Conservation (phyloP, 1,140 invertebrate species). For the Pygmarrhopalites habei region DNA sequence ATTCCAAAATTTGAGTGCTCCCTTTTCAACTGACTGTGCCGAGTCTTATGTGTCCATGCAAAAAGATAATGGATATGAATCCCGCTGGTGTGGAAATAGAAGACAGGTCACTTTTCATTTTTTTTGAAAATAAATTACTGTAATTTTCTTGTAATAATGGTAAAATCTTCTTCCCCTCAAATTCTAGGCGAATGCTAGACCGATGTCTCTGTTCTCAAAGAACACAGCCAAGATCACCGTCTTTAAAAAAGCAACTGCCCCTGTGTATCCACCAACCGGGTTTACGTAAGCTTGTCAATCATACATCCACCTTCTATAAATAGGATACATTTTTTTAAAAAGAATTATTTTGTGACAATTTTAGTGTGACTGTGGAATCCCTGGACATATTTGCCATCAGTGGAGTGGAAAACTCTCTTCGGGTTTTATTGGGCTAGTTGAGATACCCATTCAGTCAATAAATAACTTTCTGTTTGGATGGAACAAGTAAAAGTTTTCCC, state of each 20-base stretch:
- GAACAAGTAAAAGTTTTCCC: too few species aligned
- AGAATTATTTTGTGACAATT: too few species aligned
- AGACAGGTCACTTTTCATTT: slow-evolving; percentile 17
- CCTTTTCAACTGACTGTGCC: slow-evolving; percentile 29
- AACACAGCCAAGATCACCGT: background rate
- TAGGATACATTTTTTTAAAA: too few species aligned
- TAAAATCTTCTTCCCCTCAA: too few species aligned
- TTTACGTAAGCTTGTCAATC: too few species aligned
- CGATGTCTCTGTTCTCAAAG: slow-evolving; percentile 1
- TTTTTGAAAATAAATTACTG: too few species aligned
- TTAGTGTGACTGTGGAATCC: background rate
- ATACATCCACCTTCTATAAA: too few species aligned
- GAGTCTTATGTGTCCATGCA: slow-evolving; percentile 31
- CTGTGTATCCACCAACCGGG: background rate
- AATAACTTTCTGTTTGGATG: too few species aligned
- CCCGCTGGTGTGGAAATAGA: slow-evolving; percentile 35
- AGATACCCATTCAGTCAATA: too few species aligned
- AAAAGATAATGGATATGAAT: slow-evolving; percentile 35
- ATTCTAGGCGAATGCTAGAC: background rate
- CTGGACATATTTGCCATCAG: background rate
- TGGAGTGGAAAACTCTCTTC: background rate
- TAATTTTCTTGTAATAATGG: too few species aligned
- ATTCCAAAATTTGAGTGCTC: slow-evolving; percentile 32
- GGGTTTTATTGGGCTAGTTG: too few species aligned
- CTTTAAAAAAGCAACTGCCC: background rate